Evolutionary conservation across 2,888 invertebrate species (phyloP).

Genomic region (Emesis furor): DNA sequence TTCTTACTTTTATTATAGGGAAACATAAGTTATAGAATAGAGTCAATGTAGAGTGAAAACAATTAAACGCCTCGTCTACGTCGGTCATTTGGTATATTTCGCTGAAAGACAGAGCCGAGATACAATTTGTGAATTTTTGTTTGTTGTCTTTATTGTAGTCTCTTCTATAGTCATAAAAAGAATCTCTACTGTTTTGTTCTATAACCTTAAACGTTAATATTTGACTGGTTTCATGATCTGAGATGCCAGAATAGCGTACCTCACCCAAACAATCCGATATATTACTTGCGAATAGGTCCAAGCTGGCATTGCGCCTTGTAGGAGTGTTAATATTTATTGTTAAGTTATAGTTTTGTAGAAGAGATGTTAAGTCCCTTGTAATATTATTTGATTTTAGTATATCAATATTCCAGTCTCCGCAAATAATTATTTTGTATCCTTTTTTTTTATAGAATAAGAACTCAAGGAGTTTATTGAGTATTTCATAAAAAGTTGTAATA

Average conservation of each 20-base stretch:
- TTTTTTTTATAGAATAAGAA: background rate
- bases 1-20: background rate
- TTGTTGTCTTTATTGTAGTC: constrained; percentile 24
- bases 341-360: constrained; percentile 28
- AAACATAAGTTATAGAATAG: constrained; percentile 15
- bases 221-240: constrained; percentile 22
- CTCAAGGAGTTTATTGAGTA: background rate
- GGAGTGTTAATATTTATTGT: constrained; percentile 30
- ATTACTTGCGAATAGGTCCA: constrained; percentile 18
- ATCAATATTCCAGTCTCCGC: constrained; percentile 34
- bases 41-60: background rate
- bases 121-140: constrained; percentile 20
- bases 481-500: constrained; percentile 11
- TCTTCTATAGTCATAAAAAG: constrained; percentile 9
- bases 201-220: background rate
- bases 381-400: constrained; percentile 23
- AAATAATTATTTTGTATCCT: constrained; percentile 15
- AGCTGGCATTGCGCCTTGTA: constrained; percentile 12
- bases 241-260: background rate
- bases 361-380: background rate
- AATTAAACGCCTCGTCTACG: background rate
- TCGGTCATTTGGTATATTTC: constrained; percentile 8
- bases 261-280: background rate
- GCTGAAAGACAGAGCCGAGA: constrained; percentile 5
- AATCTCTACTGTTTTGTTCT: background rate